These are phyloP conservation scores for Diarsia rubi DNA, from an alignment of 2,888 invertebrate species.

Conservation along the genomic window DNA sequence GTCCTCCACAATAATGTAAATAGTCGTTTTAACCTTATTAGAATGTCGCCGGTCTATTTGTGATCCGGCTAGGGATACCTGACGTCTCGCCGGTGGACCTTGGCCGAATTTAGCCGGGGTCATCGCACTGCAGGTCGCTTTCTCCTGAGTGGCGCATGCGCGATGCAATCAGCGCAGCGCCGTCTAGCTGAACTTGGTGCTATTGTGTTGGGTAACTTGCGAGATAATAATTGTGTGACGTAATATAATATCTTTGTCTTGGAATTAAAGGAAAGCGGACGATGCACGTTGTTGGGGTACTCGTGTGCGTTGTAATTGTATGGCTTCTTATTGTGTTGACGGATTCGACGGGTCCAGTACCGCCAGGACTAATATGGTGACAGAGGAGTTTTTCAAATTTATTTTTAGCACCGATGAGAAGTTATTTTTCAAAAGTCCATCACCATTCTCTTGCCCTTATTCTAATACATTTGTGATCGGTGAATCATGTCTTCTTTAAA, in stretches of 20 bases:
- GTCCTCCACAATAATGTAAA: conserved; percentile 16
- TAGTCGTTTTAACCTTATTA: conserved; percentile 33
- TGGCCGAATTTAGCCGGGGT: conserved; percentile 87
- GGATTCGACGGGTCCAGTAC: neutral
- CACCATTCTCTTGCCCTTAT: too few relatives aligned
- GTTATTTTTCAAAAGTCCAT: neutral
- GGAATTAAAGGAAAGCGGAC: conserved; percentile 38
- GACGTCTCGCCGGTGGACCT: conserved; percentile 80
- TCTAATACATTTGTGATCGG: too few relatives aligned
- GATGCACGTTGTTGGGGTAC: neutral
- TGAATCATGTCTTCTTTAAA: too few relatives aligned
- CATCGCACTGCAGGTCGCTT: conserved; percentile 84
- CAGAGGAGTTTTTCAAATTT: too few relatives aligned
- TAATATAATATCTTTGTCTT: conserved; percentile 46
- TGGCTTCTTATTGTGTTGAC: neutral
- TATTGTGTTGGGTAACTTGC: conserved; percentile 64
- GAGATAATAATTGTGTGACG: conserved; percentile 59
- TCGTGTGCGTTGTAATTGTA: neutral
- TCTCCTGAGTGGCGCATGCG: conserved; percentile 81
- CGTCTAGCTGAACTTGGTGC: conserved; percentile 66
- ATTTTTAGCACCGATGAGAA: neutral
- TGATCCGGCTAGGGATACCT: conserved; percentile 65
- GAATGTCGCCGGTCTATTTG: conserved; percentile 56
- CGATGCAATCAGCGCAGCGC: conserved; percentile 73
- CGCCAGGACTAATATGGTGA: neutral